Evolutionary conservation across 2,113 vertebrate genomes (phyloP).

Genomic region (Castor canadensis): DNA sequence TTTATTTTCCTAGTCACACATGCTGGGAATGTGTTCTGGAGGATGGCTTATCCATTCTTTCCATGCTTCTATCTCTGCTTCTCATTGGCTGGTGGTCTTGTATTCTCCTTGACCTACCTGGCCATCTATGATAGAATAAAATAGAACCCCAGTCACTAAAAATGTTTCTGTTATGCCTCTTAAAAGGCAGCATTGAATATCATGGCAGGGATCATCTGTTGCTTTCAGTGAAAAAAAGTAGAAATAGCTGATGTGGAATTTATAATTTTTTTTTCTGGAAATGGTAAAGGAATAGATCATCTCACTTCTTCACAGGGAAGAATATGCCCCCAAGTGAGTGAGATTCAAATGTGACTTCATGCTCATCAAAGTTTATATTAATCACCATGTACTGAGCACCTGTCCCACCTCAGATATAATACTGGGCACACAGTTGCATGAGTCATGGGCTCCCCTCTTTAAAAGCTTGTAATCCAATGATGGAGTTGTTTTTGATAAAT

Average conservation of each 20-base stretch:
- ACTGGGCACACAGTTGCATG: background rate
- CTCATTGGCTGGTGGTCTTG: background rate
- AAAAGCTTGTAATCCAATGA: background rate
- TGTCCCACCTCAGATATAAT: background rate
- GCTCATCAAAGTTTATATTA: background rate
- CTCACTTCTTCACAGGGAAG: background rate
- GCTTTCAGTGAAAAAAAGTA: background rate
- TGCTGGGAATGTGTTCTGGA: background rate
- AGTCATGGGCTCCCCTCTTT: background rate
- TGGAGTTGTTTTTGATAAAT: background rate
- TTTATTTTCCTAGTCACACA: background rate
- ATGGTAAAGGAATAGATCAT: background rate
- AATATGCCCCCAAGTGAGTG: background rate
- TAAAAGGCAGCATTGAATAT: background rate
- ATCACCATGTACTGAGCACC: background rate
- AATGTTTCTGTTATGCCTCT: background rate
- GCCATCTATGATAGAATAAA: background rate
- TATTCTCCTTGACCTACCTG: background rate
- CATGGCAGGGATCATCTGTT: background rate
- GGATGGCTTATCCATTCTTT: background rate
- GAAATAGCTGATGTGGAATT: background rate
- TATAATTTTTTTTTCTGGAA: background rate
- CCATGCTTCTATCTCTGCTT: background rate
- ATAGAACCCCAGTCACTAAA: background rate
- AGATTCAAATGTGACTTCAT: background rate